phyloP scores from a whole-genome alignment of 2,113 vertebrate genomes.

The Leptodactylus fuscus region DNA sequence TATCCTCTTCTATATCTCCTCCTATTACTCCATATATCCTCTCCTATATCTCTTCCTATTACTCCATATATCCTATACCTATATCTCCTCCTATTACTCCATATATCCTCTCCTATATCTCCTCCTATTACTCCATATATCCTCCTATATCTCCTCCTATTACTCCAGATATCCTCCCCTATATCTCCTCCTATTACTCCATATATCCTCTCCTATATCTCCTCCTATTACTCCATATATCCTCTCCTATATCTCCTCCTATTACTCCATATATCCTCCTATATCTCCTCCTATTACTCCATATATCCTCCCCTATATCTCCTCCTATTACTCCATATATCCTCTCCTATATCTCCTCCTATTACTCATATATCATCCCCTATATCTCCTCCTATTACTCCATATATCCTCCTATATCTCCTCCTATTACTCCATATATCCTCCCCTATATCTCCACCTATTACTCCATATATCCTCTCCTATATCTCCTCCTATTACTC shows the following conservation, averaged over 20 bases:
- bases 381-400: background rate
- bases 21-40: too few relatives aligned
- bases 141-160: background rate
- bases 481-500: too few relatives aligned
- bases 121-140: background rate
- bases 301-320: too few relatives aligned
- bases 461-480: too few relatives aligned
- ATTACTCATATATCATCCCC: background rate
- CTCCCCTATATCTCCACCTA: too few relatives aligned
- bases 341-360: background rate
- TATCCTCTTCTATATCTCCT: too few relatives aligned
- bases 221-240: too few relatives aligned
- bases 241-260: conserved; percentile 1
- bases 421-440: too few relatives aligned
- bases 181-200: too few relatives aligned
- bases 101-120: background rate
- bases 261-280: background rate
- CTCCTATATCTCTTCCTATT: background rate
- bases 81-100: conserved; percentile 5
- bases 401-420: background rate
- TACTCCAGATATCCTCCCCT: too few relatives aligned
- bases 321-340: background rate
- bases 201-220: too few relatives aligned
- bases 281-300: conserved; percentile 13
- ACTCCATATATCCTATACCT: too few relatives aligned